These are phyloP conservation scores for Fragariocoptes setiger DNA, from an alignment of 1,140 invertebrate species.

Conservation along the genomic window DNA sequence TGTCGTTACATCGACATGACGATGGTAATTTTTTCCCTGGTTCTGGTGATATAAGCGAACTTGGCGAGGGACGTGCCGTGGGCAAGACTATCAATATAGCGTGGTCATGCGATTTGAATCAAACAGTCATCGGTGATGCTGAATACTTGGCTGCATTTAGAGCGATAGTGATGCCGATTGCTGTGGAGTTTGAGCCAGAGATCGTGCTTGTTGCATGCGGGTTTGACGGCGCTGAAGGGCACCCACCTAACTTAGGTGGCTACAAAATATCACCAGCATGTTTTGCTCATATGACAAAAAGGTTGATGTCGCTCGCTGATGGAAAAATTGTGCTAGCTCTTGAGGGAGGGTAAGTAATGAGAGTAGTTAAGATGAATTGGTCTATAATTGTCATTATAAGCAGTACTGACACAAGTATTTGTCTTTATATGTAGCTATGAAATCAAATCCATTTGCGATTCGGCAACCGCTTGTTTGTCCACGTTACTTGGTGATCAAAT, in stretches of 20 bases:
- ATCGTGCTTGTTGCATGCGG: conserved; percentile 83
- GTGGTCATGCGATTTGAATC: conserved; percentile 62
- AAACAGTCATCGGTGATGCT: conserved; percentile 66
- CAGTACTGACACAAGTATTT: conserved; percentile 1
- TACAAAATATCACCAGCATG: conserved; percentile 70
- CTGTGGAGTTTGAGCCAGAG: conserved; percentile 67
- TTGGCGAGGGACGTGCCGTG: conserved; percentile 44
- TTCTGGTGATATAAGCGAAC: conserved; percentile 55
- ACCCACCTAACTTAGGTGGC: conserved; percentile 69
- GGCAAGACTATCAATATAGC: conserved; percentile 91
- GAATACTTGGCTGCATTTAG: conserved; percentile 92
- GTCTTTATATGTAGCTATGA: conserved; percentile 40
- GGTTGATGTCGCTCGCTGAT: conserved; percentile 55
- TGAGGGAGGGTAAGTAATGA: conserved; percentile 16
- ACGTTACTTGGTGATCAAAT: conserved; percentile 50
- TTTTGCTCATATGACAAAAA: conserved; percentile 83
- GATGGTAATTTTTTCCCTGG: conserved; percentile 98
- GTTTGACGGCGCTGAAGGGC: conserved; percentile 84
- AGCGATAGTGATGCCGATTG: conserved; percentile 59
- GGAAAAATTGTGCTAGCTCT: conserved; percentile 34
- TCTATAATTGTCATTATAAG: conserved; percentile 1
- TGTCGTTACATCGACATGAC: conserved; percentile 94
- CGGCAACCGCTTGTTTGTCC: conserved; percentile 73
- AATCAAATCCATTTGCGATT: conserved; percentile 73
- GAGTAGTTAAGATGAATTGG: not conserved